Base-by-base conservation (phyloP, 2,797 vertebrate genomes). In the Sternotherus odoratus region DNA sequence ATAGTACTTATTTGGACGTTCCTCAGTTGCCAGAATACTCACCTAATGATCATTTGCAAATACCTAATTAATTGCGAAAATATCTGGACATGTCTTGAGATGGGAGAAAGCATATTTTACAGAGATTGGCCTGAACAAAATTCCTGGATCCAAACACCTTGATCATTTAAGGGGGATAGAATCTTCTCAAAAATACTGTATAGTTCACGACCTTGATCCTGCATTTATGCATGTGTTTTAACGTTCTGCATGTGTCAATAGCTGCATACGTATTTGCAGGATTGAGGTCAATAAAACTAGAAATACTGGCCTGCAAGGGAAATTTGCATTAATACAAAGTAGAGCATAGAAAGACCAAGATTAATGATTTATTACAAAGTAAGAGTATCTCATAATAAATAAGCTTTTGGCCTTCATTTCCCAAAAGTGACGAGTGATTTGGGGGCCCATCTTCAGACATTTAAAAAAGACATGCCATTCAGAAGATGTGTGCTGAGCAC, bases 271-370 rank as follows among this genome's bases (percentile, higher is more conserved):
- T 2, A 50, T 26, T 81, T 85, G 77, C 77, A 46, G 90, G 81
- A 51, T 56, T 77, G 77, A 51, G 89, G 72, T 19, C 3, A 3
- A 77, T 46, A 77, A 77, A 57, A 16, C 36, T 89, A 57, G 28
- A 91, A 50, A 3, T 0, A 0, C 0, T 0, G 2, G 9, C 46
- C 28, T 26, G 21, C 15, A 3, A 21, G 39, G 56, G 36, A 85
- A 53, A 13, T 4, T 7, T 39, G 8, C 36, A 49, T 12, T 26
- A 69, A 63, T 50, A 81, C 50, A 0, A 0, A 36, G 78, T 83
- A 23, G 53, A 89, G 21, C 3, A 1, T 26, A 24, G 79, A 7
- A 0, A 0, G 53, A n/a, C 53, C 9, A 30, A 51, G 63, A 13
- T 49, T 69, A 91, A 15, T 49, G 50, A 33, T 7, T 89, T 48